Conservation (phyloP, 2,888 invertebrate species). For the Malachius bipustulatus region DNA sequence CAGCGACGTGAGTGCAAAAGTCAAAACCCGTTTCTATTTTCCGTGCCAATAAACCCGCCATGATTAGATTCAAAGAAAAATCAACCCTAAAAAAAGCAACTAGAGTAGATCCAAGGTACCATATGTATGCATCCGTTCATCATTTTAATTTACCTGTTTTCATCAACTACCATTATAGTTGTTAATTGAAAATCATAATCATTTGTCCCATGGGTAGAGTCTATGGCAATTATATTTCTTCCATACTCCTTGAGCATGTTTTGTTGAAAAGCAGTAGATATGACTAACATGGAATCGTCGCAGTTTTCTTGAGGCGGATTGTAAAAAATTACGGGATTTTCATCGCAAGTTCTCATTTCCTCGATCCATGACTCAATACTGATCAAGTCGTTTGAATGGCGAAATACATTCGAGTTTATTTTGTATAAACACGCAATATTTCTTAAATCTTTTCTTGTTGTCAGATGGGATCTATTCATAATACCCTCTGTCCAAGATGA, state of each 20-base stretch:
- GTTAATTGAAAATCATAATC: constrained; percentile 3
- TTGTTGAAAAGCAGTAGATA: constrained; percentile 1
- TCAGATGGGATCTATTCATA: constrained; percentile 3
- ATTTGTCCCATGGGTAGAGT: constrained; percentile 3
- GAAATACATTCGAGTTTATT: constrained; percentile 1
- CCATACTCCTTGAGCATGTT: constrained; percentile 1
- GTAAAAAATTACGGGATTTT: constrained; percentile 1
- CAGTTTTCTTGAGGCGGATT: constrained; percentile 3
- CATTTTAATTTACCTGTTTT: background rate
- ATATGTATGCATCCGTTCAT: background rate
- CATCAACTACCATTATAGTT: constrained; percentile 3
- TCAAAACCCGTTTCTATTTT: too few relatives aligned
- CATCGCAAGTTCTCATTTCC: background rate
- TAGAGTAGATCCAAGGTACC: background rate
- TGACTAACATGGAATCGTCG: constrained; percentile 1
- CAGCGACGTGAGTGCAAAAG: too few relatives aligned
- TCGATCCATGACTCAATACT: constrained; percentile 2
- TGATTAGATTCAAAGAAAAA: too few relatives aligned
- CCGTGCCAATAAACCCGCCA: too few relatives aligned
- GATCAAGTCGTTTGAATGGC: constrained; percentile 3
- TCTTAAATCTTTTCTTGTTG: constrained; percentile 3
- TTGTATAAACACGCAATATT: background rate
- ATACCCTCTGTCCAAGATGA: constrained; percentile 1
- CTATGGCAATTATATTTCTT: constrained; percentile 1
- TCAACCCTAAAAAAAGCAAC: background rate